Base-by-base conservation (phyloP, 2,113 vertebrate species). In the Daphoenositta chrysoptera region DNA sequence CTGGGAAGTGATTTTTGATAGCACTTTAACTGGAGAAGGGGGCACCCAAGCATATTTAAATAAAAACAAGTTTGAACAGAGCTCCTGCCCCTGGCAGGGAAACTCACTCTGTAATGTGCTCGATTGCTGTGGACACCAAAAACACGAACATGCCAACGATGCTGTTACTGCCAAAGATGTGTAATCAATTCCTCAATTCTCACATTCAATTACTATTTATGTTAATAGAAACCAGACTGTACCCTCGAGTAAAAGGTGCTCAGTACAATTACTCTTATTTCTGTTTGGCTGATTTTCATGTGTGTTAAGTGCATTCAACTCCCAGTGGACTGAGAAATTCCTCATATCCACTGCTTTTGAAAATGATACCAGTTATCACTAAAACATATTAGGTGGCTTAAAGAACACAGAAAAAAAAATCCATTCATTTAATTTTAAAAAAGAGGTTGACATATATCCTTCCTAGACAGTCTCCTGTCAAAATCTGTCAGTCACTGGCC, bases 201-300 rank as follows among this genome's bases (percentile, higher is more conserved):
- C 88, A 76, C 64, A 28, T 83, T 92, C 79, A 89, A 65, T 92
- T 90, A 68, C 83, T 48, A 27, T 65, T 89, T 76, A 35, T 35
- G 57, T 76, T 96, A 94, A 87, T 66, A 71, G 86, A 40, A 93
- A 51, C 26, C 40, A 90, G 90, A n/a, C 58, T 37, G 26, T 40
- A n/a, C 82, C 60, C 72, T 65, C 23, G 79, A 83, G 93, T 90
- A 80, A 92, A 88, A 95, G 92, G 85, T 90, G 88, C 79, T 96
- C 69, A 20, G 31, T 84, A 65, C 65, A 91, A 92, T 94, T 92
- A 93, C 51, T 90, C 44, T 53, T 70, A 84, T 69, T 96, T 95
- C 81, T 85, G 11, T 84, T 78, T 81, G 90, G 80, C 72, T 89
- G 83, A 81, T 90, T 93, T 94, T 94, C 72, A 33, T 31, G 69